phyloP scores from a whole-genome alignment of 2,888 invertebrate genomes.

The Patella ulyssiponensis region DNA sequence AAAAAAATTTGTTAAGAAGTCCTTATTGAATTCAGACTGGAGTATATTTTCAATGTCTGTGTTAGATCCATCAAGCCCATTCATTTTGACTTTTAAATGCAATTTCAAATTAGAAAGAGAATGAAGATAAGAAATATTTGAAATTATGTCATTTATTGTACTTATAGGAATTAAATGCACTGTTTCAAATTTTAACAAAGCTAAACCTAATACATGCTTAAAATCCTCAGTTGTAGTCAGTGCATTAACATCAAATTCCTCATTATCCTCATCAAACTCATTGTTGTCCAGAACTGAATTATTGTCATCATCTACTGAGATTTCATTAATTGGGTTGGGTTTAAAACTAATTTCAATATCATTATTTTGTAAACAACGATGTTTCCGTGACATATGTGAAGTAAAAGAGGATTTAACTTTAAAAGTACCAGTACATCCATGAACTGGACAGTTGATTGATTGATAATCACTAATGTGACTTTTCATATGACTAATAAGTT shows the following conservation, averaged over 20 bases:
- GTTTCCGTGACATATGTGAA: slow-evolving; percentile 1
- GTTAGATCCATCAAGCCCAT: too few species aligned
- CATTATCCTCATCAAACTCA: too few species aligned
- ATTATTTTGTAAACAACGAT: not conserved
- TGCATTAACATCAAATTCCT: too few species aligned
- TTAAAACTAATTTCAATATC: too few species aligned
- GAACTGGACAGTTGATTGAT: not conserved
- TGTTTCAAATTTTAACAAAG: not conserved
- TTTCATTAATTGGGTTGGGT: too few species aligned
- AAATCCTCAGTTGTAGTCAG: not conserved
- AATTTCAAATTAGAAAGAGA: not conserved
- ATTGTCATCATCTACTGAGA: too few species aligned
- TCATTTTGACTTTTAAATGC: too few species aligned
- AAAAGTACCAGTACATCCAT: not conserved
- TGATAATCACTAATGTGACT: not conserved
- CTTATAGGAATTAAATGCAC: not conserved
- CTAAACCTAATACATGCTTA: not conserved
- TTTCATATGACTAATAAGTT: not conserved
- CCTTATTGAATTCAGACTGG: too few species aligned
- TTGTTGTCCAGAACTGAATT: too few species aligned
- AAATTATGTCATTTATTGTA: not conserved
- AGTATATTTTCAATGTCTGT: too few species aligned
- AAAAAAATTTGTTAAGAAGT: too few species aligned
- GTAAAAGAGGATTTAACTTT: not conserved
- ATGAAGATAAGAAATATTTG: not conserved